Base-by-base conservation (phyloP, 2,797 vertebrate species). In the Melanotaenia pygmaea region DNA sequence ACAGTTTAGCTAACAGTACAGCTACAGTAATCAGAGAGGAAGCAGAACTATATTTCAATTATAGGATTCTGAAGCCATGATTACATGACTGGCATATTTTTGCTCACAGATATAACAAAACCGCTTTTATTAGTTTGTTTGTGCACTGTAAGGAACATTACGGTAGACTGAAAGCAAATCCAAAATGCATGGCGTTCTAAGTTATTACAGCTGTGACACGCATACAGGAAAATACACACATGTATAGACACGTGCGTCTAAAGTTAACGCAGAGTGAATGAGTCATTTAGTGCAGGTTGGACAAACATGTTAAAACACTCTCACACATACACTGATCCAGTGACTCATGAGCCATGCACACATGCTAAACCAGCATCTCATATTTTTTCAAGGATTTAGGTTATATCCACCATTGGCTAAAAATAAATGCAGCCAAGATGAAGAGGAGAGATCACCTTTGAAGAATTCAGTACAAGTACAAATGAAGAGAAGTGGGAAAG, bases 241-340 rank as follows among this genome's bases (percentile, higher is more conserved):
- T 45, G 61, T 76, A 82, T 64, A 74, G 71, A 86, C 78, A 81
- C 30, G 77, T 60, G 60, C 37, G 47, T 80, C 76, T 68, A 67
- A 80, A 72, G 71, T 77, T 69, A 67, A 67, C 63, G 65, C 81
- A 65, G 35, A 79, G 74, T 53, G 72, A 87, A 75, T 86, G 81
- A 91, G 35, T 92, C 70, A 88, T 85, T 88, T 82, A 81, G 71
- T 85, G 84, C 81, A 87, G 81, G 77, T 90, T 86, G 85, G 89
- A 88, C 87, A 83, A 86, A 90, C 88, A 86, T 92, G 91, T 91
- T 90, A 87, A 88, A 90, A 94, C 90, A 91, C 87, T 85, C 74
- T 79, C 78, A 68, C 84, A 86, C 79, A 82, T 80, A 77, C 59
- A 51, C 86, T 77, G 82, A 86, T 89, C 80, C 77, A 79, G 67